Conservation (phyloP, 2,797 vertebrate species). For the Lateolabrax maculatus region DNA sequence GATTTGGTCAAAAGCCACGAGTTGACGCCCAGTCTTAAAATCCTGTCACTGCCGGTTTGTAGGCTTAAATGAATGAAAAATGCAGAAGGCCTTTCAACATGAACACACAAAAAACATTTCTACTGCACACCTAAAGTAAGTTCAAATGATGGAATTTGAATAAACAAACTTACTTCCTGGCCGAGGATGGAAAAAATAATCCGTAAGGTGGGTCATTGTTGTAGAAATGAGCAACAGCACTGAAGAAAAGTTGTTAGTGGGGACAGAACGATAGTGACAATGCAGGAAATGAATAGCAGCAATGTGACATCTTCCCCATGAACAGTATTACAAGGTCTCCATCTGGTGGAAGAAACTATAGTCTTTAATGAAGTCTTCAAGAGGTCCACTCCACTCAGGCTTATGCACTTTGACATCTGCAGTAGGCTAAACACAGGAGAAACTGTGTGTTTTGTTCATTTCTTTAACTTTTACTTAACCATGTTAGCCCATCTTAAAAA, state of each 20-base stretch:
- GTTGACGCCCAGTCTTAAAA: too few species aligned
- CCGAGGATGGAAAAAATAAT: not conserved
- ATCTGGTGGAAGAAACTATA: not conserved
- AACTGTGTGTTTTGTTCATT: not conserved
- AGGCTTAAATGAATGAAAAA: slow-evolving; percentile 21
- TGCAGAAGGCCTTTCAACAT: not conserved
- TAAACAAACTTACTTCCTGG: slow-evolving; percentile 42
- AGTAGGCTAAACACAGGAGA: not conserved
- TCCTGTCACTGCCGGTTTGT: accelerated
- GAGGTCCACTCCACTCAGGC: too few species aligned
- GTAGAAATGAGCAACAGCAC: not conserved
- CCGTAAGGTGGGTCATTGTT: not conserved
- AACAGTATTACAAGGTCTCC: not conserved
- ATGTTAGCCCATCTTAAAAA: not conserved
- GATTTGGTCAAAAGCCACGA: not conserved
- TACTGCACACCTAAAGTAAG: not conserved
- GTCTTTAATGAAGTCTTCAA: not conserved
- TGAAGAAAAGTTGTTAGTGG: accelerated
- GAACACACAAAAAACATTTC: not conserved
- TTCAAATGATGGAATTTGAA: not conserved
- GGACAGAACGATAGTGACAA: too few species aligned
- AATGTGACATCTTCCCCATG: accelerated
- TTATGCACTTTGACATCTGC: not conserved
- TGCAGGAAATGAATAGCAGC: not conserved
- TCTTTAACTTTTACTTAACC: not conserved